Conservation (phyloP, 2,888 invertebrate genomes). For the Lottia scabra region DNA sequence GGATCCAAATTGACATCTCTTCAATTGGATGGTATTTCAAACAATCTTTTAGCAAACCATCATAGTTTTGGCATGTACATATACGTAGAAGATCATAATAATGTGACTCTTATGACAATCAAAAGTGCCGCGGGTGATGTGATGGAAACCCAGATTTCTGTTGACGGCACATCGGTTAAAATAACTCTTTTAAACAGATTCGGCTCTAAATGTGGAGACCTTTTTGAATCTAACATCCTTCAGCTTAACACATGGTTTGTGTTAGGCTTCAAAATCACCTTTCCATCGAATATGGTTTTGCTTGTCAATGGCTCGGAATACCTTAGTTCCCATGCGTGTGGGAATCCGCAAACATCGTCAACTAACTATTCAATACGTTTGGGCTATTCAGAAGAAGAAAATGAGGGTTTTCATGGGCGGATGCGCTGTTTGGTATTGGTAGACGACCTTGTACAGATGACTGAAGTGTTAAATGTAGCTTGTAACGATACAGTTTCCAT, state of each 20-base stretch:
- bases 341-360: neutral
- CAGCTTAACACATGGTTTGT: neutral
- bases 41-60: neutral
- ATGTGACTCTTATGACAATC: neutral
- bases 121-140: neutral
- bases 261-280: neutral
- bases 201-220: neutral
- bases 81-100: neutral
- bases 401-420: neutral
- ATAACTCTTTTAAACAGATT: neutral
- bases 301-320: neutral
- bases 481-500: neutral
- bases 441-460: neutral
- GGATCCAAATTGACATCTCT: neutral
- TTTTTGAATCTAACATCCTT: neutral
- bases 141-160: neutral
- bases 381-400: neutral
- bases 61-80: neutral
- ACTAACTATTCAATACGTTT: neutral
- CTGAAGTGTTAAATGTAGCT: neutral
- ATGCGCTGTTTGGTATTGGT: neutral
- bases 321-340: neutral
- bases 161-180: neutral
- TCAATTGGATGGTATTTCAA: neutral
- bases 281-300: neutral